Percentiles rank a stretch among this genome's conserved stretches.
phyloP scores from a whole-genome alignment of 2,888 invertebrate species.

The Oligia fasciuncula region DNA sequence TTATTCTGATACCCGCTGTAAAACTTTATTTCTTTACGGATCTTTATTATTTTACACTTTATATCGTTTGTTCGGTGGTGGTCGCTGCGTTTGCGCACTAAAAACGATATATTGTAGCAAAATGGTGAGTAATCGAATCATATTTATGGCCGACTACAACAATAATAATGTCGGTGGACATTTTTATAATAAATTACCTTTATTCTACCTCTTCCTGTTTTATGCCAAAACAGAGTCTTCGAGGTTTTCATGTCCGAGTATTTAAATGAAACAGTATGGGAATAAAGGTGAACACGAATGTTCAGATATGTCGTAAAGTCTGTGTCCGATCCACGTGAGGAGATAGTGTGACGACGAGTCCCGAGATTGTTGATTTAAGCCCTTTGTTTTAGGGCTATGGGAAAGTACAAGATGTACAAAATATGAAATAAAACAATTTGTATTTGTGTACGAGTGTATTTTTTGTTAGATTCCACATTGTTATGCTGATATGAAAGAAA shows the following conservation, averaged over 20 bases:
- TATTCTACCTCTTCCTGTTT: conserved; percentile 75
- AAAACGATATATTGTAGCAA: conserved; percentile 79
- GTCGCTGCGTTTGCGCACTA: conserved; percentile 70
- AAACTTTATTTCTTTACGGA: conserved; percentile 84
- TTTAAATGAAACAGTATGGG: conserved; percentile 66
- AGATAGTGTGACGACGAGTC: conserved; percentile 74
- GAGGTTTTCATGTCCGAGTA: conserved; percentile 54
- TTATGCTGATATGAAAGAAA: conserved; percentile 26
- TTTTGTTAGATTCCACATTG: conserved; percentile 54
- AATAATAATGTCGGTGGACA: conserved; percentile 76
- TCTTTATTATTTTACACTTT: conserved; percentile 79
- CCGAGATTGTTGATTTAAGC: conserved; percentile 79
- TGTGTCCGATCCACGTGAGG: conserved; percentile 83
- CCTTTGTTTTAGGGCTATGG: conserved; percentile 79
- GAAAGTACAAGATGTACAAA: conserved; percentile 66
- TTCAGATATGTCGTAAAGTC: conserved; percentile 74
- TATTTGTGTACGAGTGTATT: conserved; percentile 46
- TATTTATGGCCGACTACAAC: conserved; percentile 75
- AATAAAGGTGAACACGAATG: conserved; percentile 68
- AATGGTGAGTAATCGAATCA: conserved; percentile 82
- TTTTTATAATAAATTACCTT: conserved; percentile 73
- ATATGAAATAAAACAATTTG: conserved; percentile 63
- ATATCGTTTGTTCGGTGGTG: conserved; percentile 69
- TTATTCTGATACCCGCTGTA: conserved; percentile 81
- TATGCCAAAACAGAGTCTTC: conserved; percentile 51